These are phyloP conservation scores for Diadumene lineata DNA, from an alignment of 92 coral and sea anemone genomes.

Conservation along the genomic window DNA sequence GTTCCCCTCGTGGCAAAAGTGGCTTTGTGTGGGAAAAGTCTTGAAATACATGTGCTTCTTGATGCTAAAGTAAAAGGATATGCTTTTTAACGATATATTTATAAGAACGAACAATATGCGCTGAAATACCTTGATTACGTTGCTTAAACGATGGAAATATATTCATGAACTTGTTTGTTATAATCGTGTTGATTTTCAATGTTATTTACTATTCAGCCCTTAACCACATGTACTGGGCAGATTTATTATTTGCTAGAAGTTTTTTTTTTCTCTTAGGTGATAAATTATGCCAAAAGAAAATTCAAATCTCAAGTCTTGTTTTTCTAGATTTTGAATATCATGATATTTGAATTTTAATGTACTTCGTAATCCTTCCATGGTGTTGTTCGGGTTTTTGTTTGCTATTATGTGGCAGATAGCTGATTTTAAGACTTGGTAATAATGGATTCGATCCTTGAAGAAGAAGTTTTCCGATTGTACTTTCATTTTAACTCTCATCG, in stretches of 20 bases:
- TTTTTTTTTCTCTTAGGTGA: neutral
- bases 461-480: conserved; percentile 29
- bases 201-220: conserved; percentile 30
- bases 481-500: conserved; percentile 22
- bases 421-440: conserved; percentile 5
- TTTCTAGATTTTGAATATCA: conserved; percentile 13
- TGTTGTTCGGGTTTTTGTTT: conserved; percentile 30
- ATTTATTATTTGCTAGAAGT: conserved; percentile 21
- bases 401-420: conserved; percentile 22
- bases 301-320: conserved; percentile 1
- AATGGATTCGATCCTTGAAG: conserved; percentile 15
- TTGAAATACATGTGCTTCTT: conserved; percentile 1
- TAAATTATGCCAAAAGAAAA: conserved; percentile 1
- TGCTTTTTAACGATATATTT: neutral
- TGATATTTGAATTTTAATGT: conserved; percentile 6
- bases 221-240: conserved; percentile 25
- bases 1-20: conserved; percentile 2
- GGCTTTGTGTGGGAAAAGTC: conserved; percentile 1
- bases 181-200: conserved; percentile 19
- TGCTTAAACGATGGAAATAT: neutral
- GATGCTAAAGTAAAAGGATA: neutral
- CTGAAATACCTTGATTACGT: conserved; percentile 12
- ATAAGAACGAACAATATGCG: neutral
- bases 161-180: conserved; percentile 4
- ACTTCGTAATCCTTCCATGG: neutral